These are phyloP conservation scores for Cariama cristata DNA, from an alignment of 2,113 vertebrate genomes.

Conservation along the genomic window DNA sequence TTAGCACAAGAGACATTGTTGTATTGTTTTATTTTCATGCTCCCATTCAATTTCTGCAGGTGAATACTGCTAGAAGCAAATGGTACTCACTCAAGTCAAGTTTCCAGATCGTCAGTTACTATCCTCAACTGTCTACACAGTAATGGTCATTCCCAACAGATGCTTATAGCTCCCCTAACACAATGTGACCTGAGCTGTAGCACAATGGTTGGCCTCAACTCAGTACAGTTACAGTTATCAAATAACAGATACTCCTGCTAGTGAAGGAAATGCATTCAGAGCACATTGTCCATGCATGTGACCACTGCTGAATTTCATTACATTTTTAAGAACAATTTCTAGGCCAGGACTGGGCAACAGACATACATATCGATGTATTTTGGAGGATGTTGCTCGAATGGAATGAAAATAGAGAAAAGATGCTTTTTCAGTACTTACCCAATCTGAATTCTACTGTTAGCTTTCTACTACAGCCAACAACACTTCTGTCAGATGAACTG, in stretches of 20 bases:
- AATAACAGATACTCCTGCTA: neutral
- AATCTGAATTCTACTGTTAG: neutral
- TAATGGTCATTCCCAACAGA: neutral
- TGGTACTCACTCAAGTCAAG: neutral
- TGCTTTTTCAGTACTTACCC: neutral
- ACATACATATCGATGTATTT: neutral
- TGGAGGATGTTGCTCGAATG: neutral
- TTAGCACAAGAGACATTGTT: neutral
- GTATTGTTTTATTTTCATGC: neutral
- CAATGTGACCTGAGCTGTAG: neutral
- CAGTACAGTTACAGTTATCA: neutral
- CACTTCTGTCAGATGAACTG: neutral
- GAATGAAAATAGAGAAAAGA: neutral
- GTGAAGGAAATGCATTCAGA: neutral
- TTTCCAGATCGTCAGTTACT: neutral
- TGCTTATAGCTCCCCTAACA: neutral
- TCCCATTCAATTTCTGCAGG: neutral
- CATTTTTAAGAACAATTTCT: neutral
- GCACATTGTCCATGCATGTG: neutral
- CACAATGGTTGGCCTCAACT: fast-evolving
- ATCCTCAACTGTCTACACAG: neutral
- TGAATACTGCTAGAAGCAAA: neutral
- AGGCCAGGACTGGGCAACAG: neutral
- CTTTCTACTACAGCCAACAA: neutral
- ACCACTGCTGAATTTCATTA: neutral